phyloP scores from a whole-genome alignment of 92 coral and sea anemone genomes.

The Montipora capitata region DNA sequence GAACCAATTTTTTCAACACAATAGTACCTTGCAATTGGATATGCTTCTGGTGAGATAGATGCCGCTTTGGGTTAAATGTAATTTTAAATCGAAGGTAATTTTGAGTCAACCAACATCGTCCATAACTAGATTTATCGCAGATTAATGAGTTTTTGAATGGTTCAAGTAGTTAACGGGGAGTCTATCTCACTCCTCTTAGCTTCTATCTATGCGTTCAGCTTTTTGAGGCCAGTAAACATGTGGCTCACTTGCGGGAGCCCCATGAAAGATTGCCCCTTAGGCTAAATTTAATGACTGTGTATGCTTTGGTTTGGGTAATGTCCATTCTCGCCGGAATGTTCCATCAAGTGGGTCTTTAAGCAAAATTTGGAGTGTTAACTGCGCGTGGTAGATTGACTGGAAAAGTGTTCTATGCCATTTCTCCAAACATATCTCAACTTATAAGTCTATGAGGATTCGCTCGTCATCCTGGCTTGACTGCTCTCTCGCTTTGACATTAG shows the following conservation, averaged over 20 bases:
- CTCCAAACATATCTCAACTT: not conserved
- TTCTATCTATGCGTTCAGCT: not conserved
- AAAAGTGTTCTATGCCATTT: not conserved
- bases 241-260: slow-evolving; percentile 20
- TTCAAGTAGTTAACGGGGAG: not conserved
- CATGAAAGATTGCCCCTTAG: slow-evolving; percentile 55
- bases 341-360: slow-evolving; percentile 24
- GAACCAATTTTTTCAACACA: slow-evolving; percentile 50
- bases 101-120: not conserved
- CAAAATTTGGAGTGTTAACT: slow-evolving; percentile 12
- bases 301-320: slow-evolving; percentile 29
- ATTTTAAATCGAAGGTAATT: slow-evolving; percentile 31
- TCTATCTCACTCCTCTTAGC: slow-evolving; percentile 2
- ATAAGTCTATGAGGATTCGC: not conserved
- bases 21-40: slow-evolving; percentile 35
- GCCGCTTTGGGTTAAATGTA: slow-evolving; percentile 26
- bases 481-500: slow-evolving; percentile 27
- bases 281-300: slow-evolving; percentile 29
- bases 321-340: slow-evolving; percentile 53
- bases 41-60: slow-evolving; percentile 31
- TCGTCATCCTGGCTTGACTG: not conserved
- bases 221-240: slow-evolving; percentile 30
- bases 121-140: not conserved
- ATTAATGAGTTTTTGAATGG: not conserved
- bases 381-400: not conserved